Percentiles rank a stretch among this genome's conserved stretches.
phyloP scores from a whole-genome alignment of 1,140 invertebrate species.

The Brachystomella parvula region DNA sequence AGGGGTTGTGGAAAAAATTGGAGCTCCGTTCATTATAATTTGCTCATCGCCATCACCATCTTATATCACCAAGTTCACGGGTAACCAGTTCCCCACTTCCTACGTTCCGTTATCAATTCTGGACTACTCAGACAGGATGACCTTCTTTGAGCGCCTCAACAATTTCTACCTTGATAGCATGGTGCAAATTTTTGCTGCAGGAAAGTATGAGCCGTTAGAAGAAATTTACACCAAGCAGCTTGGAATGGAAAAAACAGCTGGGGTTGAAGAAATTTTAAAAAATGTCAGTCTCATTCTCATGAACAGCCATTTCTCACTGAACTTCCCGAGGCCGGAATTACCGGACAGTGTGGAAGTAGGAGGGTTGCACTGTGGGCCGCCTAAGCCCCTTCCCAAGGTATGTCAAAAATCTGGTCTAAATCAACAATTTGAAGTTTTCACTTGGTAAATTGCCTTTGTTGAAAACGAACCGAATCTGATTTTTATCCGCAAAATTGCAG shows the following conservation, averaged over 20 bases:
- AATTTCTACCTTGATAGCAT: constrained; percentile 42
- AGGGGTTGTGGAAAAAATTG: constrained; percentile 17
- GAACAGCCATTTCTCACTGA: constrained; percentile 14
- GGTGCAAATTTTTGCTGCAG: not conserved
- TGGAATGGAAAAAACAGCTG: not conserved
- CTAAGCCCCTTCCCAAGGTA: constrained; percentile 17
- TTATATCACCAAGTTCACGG: not conserved
- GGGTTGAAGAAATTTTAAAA: constrained; percentile 9
- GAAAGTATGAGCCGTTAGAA: not conserved
- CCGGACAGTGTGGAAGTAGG: constrained; percentile 23
- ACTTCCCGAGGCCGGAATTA: constrained; percentile 18
- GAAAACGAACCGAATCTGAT: too few species aligned
- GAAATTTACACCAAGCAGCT: constrained; percentile 14
- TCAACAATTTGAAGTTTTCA: not conserved
- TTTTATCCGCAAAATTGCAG: too few species aligned
- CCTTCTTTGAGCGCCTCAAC: constrained; percentile 50
- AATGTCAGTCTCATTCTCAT: constrained; percentile 20
- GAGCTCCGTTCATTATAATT: constrained; percentile 18
- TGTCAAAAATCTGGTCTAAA: not conserved
- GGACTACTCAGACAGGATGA: constrained; percentile 49
- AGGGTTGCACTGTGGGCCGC: constrained; percentile 21
- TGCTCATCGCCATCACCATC: not conserved
- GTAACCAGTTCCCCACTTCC: constrained; percentile 12
- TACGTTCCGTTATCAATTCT: constrained; percentile 40
- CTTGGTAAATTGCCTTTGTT: not conserved